Percentiles rank a stretch among this genome's conserved stretches.
Conservation (phyloP, 2,888 invertebrate species). For the Notocelia uddmanniana region DNA sequence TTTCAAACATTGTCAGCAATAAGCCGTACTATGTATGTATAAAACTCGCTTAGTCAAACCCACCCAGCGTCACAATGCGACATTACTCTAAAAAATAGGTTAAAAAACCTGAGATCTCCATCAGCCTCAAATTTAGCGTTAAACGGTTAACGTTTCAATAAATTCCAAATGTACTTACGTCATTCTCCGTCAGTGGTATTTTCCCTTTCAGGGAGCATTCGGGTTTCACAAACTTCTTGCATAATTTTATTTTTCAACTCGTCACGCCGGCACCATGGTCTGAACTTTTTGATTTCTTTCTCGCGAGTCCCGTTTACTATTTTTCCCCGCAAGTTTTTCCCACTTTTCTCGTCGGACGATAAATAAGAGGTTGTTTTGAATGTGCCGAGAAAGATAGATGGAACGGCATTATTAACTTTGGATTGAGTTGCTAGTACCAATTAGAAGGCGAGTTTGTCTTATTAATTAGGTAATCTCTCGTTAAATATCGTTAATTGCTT, state of each 20-base stretch:
- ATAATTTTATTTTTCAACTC: slow-evolving; percentile 68
- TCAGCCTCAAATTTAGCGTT: background rate
- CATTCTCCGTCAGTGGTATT: slow-evolving; percentile 5
- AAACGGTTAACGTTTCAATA: background rate
- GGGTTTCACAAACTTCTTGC: slow-evolving; percentile 38
- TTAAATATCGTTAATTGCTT: too few relatives aligned
- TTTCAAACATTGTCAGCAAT: too few relatives aligned
- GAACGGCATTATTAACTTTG: slow-evolving; percentile 14
- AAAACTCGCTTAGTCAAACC: slow-evolving; percentile 1
- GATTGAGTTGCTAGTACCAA: slow-evolving; percentile 25
- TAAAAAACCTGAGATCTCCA: slow-evolving; percentile 22
- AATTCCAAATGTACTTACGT: slow-evolving; percentile 16
- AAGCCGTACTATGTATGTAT: too few relatives aligned
- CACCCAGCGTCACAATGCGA: background rate
- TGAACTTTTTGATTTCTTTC: slow-evolving; percentile 59
- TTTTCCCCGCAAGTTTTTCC: slow-evolving; percentile 53
- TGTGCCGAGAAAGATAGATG: slow-evolving; percentile 28
- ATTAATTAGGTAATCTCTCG: too few relatives aligned
- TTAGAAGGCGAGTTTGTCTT: background rate
- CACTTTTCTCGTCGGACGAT: slow-evolving; percentile 51
- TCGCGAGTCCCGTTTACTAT: slow-evolving; percentile 53
- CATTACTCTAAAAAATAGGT: slow-evolving; percentile 2
- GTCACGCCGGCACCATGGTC: slow-evolving; percentile 51
- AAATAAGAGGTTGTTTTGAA: slow-evolving; percentile 53
- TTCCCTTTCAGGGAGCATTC: slow-evolving; percentile 12